These are phyloP conservation scores for Coleophora flavipennella DNA, from an alignment of 2,888 invertebrate genomes.

Conservation along the genomic window DNA sequence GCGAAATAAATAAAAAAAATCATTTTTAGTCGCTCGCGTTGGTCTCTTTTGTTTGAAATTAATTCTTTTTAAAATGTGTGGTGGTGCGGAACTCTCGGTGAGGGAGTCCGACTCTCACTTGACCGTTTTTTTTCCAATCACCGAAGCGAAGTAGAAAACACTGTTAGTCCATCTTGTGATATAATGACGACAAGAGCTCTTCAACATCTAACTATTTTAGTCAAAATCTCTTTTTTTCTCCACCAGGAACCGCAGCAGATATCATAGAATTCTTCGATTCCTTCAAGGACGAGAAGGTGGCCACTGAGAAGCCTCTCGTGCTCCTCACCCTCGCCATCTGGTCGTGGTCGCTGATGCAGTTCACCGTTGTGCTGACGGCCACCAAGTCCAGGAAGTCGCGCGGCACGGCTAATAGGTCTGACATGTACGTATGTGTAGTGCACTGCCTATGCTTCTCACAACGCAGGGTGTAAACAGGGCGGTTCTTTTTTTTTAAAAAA, in stretches of 20 bases:
- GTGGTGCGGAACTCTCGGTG: no score
- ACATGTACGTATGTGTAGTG: conserved; percentile 55
- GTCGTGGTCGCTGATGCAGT: conserved; percentile 95
- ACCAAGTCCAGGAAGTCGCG: conserved; percentile 85
- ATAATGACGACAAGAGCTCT: not conserved
- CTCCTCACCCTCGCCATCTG: conserved; percentile 91
- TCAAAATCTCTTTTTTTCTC: not conserved
- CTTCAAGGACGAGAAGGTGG: conserved; percentile 90
- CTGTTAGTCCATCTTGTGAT: not conserved
- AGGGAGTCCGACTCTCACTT: no score
- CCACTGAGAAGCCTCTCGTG: conserved; percentile 84
- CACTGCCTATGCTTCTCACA: conserved; percentile 11
- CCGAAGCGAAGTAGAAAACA: no score
- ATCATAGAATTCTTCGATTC: conserved; percentile 98
- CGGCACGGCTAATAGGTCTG: conserved; percentile 73
- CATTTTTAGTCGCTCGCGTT: no score
- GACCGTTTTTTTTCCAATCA: no score
- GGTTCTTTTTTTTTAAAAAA: no score
- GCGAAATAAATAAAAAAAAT: no score
- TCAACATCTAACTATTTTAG: not conserved
- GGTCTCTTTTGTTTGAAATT: no score
- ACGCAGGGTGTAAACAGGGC: no score
- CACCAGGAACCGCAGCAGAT: conserved; percentile 89
- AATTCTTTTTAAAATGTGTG: no score
- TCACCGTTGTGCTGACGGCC: conserved; percentile 93